Conservation (phyloP, 2,888 invertebrate genomes). For the Iselma pallidipennis region DNA sequence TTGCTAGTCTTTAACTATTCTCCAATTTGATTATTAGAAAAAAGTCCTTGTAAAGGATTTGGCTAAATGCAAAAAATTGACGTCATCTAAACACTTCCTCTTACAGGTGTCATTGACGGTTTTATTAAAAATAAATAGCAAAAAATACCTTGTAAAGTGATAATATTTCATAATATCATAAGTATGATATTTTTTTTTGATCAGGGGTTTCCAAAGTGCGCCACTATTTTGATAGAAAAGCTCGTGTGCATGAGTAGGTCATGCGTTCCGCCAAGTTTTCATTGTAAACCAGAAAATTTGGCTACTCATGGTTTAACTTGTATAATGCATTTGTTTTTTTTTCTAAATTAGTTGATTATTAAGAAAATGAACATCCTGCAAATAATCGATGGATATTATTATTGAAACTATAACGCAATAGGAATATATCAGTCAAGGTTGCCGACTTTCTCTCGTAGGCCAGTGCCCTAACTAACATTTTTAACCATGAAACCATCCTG, state of each 20-base stretch:
- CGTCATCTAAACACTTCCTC: constrained; percentile 11
- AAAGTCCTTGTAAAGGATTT: constrained; percentile 4
- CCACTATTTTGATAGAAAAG: too few species aligned
- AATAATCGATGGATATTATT: constrained; percentile 12
- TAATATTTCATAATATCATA: too few species aligned
- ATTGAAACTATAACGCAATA: constrained; percentile 28
- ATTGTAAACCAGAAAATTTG: too few species aligned
- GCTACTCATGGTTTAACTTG: too few species aligned
- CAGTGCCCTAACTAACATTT: constrained; percentile 36
- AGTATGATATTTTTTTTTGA: too few species aligned
- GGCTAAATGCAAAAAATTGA: constrained; percentile 8
- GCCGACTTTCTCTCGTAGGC: constrained; percentile 43
- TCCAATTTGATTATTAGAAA: neutral
- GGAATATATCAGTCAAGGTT: constrained; percentile 45
- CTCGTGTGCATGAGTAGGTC: too few species aligned
- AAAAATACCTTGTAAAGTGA: too few species aligned
- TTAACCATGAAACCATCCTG: constrained; percentile 16
- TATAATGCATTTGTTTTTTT: constrained; percentile 14
- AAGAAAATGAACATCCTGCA: constrained; percentile 20
- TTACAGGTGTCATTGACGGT: too few species aligned
- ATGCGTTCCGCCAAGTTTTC: too few species aligned
- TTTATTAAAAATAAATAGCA: too few species aligned
- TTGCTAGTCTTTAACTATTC: constrained; percentile 5
- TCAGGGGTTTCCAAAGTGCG: too few species aligned
- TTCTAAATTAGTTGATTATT: constrained; percentile 14